phyloP scores from a whole-genome alignment of 2,113 vertebrate species.

The Seriola quinqueradiata region DNA sequence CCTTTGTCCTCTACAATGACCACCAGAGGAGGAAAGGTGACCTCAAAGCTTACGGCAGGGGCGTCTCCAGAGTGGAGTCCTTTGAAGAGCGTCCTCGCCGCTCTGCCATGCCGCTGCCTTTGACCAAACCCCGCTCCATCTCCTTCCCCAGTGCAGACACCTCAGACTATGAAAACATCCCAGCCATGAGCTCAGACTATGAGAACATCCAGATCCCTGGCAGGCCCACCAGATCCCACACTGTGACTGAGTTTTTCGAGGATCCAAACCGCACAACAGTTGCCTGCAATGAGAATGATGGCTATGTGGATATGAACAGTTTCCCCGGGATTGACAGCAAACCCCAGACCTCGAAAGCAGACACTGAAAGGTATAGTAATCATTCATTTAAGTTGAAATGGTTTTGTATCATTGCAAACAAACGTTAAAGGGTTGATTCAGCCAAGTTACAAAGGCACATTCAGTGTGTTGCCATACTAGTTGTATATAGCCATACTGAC shows the following conservation, averaged over 20 bases:
- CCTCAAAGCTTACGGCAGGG: constrained; percentile 88
- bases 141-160: constrained; percentile 97
- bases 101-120: constrained; percentile 90
- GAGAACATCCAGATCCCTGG: constrained; percentile 96
- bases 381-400: background rate
- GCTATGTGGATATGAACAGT: constrained; percentile 99
- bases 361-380: constrained; percentile 92
- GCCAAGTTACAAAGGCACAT: background rate
- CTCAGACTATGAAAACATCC: constrained; percentile 98
- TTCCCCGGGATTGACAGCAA: constrained; percentile 94
- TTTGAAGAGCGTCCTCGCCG: constrained; percentile 95
- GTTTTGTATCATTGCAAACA: background rate
- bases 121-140: constrained; percentile 97
- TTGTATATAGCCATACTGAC: background rate
- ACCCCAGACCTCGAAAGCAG: constrained; percentile 84
- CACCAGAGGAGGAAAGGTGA: constrained; percentile 87
- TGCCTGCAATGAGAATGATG: constrained; percentile 93
- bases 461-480: background rate
- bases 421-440: background rate
- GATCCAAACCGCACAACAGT: constrained; percentile 88
- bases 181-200: constrained; percentile 95
- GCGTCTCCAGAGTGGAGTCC: constrained; percentile 94
- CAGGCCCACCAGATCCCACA: constrained; percentile 89
- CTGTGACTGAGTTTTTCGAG: constrained; percentile 95
- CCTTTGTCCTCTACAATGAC: constrained; percentile 90